Evolutionary conservation across 1,140 invertebrate genomes (phyloP), one percentile per base, ranked within the genome.

Genomic region (Zaprionus gabonicus): DNA sequence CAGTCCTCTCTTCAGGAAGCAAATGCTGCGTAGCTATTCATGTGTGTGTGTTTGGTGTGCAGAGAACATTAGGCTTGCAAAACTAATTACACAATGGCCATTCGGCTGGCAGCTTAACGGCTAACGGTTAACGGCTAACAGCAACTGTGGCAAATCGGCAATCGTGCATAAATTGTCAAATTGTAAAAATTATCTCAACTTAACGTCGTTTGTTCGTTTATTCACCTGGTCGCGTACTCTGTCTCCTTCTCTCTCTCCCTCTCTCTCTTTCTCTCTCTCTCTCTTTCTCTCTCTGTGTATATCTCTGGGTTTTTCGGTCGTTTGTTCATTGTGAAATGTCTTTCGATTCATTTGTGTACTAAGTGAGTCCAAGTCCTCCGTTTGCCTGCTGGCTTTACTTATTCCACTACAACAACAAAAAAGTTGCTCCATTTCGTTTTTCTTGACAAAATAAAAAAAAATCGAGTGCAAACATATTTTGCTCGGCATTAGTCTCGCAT

Each of bases 91-190:
- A 87, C 84, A 87, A 87, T 90, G 85, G 46, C 41, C 58, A 56
- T 28, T 79, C 62, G 65, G 23, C 51, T 17, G 58, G 53, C 53
- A 46, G 46, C 41, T 25, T 51, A 51, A 51, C 46, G 46, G 46
- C 2, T 49, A 49, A 49, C 44, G 46, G 46, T 23, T 51, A 51
- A 51, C 46, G 10, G 46, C 20, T 1, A 23, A 51, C 46, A 25
- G 20, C 84, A 62, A 70, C 56, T 62, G 59, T 62, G 59, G 60
- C 77, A 51, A 51, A 51, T 51, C 46, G 73, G 67, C 80, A 82
- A 88, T 87, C 84, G 84, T 87, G 84, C 84, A 90, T 90, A 90
- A 87, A 87, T 87, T 87, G 81, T 87, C 84, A 87, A 87, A 87
- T 87, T 90, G 84, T 90, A 88, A 87, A 87, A 87, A 87, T 87